Percentiles rank a stretch among this genome's conserved stretches.
These are phyloP conservation scores for Peromyscus nudipes DNA, from an alignment of 2,797 vertebrate species.

Conservation along the genomic window DNA sequence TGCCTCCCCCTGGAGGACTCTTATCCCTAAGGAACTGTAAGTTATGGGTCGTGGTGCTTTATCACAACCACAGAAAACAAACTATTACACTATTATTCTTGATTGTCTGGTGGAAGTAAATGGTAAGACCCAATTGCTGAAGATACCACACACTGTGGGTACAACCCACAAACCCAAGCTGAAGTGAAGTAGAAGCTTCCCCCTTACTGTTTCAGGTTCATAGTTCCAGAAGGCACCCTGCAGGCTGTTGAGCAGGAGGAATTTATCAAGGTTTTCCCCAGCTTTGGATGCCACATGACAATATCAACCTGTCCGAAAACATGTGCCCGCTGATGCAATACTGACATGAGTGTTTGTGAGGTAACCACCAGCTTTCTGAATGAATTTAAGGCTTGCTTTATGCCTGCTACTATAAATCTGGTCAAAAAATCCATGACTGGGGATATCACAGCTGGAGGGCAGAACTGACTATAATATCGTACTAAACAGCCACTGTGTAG, in stretches of 20 bases:
- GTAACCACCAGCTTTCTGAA: neutral
- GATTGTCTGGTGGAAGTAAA: neutral
- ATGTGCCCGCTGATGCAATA: neutral
- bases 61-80: neutral
- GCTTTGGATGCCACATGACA: neutral
- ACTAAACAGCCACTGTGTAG: neutral
- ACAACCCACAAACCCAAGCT: neutral
- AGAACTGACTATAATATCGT: neutral
- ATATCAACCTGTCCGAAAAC: neutral
- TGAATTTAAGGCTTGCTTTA: neutral
- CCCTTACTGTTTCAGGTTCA: neutral
- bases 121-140: neutral
- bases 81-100: neutral
- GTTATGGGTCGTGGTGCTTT: neutral
- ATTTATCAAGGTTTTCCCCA: neutral
- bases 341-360: neutral
- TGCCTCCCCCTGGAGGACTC: neutral
- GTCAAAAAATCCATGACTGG: neutral
- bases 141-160: neutral
- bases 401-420: neutral
- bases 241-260: neutral
- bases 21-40: neutral
- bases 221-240: neutral
- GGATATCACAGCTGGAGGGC: too few relatives aligned
- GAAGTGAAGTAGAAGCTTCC: neutral